A percentile compares a stretch with the other conserved stretches of the same genome.
phyloP scores from a whole-genome alignment of 2,888 invertebrate genomes.

The Limnephilus lunatus region DNA sequence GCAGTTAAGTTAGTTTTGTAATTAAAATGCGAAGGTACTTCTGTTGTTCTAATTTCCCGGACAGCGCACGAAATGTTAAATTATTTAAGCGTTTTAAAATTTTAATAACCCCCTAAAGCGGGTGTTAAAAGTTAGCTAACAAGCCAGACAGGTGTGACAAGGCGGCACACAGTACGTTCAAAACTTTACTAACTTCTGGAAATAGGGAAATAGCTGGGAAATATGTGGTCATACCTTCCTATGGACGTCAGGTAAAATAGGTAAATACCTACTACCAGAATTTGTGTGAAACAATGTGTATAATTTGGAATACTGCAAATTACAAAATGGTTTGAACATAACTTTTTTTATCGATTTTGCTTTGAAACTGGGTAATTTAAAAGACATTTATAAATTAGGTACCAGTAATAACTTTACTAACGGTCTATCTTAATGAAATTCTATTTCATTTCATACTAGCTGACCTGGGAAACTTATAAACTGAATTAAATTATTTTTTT shows the following conservation, averaged over 20 bases:
- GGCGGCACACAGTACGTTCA: background rate
- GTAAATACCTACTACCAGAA: background rate
- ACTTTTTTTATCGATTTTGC: background rate
- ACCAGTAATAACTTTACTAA: too few species aligned
- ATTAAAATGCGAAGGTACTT: background rate
- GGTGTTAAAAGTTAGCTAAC: constrained; percentile 38
- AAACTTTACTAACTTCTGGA: background rate
- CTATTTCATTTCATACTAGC: too few species aligned
- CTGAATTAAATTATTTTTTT: too few species aligned
- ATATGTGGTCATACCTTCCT: background rate
- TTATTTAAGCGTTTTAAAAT: constrained; percentile 29
- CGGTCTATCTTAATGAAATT: too few species aligned
- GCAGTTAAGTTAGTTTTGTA: background rate
- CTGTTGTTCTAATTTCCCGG: background rate
- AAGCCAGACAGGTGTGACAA: constrained; percentile 39
- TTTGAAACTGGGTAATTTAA: background rate
- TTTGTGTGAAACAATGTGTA: background rate
- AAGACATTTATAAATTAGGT: background rate
- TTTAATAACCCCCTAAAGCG: constrained; percentile 34
- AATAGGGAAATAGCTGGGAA: constrained; percentile 26
- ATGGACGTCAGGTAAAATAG: background rate
- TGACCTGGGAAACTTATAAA: too few species aligned
- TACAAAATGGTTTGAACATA: background rate
- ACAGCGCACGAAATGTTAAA: background rate
- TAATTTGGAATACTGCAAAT: background rate